Conservation (phyloP, 2,888 invertebrate genomes). For the Cataglyphis cursor region DNA sequence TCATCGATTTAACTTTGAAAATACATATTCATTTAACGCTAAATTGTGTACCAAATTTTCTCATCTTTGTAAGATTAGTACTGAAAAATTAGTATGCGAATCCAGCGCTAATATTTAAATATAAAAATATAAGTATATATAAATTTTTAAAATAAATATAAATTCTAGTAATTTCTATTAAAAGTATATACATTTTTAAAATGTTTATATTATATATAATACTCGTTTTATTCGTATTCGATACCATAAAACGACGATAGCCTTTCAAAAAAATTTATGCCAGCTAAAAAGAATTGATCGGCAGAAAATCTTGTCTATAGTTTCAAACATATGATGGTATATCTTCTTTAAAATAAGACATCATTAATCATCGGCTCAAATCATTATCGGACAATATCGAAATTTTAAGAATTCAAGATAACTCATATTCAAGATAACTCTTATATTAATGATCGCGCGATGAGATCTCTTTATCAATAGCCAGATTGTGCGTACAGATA, state of each 20-base stretch:
- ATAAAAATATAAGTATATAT: background rate
- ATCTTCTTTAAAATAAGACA: background rate
- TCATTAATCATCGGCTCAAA: background rate
- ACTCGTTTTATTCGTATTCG: background rate
- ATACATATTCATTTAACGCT: background rate
- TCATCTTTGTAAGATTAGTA: background rate
- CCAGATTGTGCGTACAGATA: background rate
- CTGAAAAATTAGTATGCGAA: background rate
- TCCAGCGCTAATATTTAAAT: background rate
- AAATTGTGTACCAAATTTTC: background rate
- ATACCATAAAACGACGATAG: background rate
- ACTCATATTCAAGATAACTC: background rate
- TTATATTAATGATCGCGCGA: background rate
- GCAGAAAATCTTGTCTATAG: background rate
- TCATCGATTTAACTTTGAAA: background rate
- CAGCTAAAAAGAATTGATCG: background rate
- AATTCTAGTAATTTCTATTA: too few relatives aligned
- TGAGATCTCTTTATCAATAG: background rate
- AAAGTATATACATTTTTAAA: background rate
- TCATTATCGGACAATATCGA: background rate
- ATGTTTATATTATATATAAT: background rate
- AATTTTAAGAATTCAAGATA: background rate
- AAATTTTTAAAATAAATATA: constrained; percentile 5
- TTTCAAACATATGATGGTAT: background rate
- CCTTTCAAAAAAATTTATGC: background rate